Evolutionary conservation across 2,113 vertebrate genomes (phyloP).

Genomic region (Tachysurus fulvidraco): DNA sequence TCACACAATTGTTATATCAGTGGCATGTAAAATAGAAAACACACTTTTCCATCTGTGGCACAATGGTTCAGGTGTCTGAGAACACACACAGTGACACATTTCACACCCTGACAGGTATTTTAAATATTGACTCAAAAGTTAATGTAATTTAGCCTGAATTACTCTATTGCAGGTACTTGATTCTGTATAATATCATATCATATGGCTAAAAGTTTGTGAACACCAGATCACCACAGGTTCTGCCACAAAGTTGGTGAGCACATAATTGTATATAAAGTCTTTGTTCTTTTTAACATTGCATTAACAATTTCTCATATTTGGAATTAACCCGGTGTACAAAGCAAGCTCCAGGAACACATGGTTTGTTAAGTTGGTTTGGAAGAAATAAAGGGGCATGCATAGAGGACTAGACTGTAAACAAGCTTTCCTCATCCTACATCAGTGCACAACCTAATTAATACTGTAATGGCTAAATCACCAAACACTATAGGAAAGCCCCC

Average conservation of each 20-base stretch:
- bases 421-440: neutral
- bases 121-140: neutral
- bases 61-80: too few relatives aligned
- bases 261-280: too few relatives aligned
- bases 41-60: too few relatives aligned
- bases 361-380: neutral
- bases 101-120: neutral
- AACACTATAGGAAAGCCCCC: neutral
- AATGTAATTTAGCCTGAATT: neutral
- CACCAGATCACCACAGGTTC: neutral
- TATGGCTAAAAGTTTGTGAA: neutral
- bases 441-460: neutral
- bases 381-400: neutral
- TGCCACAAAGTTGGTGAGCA: too few relatives aligned
- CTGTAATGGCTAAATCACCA: neutral
- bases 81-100: too few relatives aligned
- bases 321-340: neutral
- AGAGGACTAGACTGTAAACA: neutral
- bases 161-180: neutral
- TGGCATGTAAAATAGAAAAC: too few relatives aligned
- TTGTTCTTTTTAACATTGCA: neutral
- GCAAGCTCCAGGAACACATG: neutral
- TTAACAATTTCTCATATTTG: neutral
- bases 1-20: too few relatives aligned
- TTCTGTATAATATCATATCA: neutral